Evolutionary conservation across 2,888 invertebrate species (phyloP), one percentile per base, ranked within the genome.

Genomic region (Dioctria rufipes): DNA sequence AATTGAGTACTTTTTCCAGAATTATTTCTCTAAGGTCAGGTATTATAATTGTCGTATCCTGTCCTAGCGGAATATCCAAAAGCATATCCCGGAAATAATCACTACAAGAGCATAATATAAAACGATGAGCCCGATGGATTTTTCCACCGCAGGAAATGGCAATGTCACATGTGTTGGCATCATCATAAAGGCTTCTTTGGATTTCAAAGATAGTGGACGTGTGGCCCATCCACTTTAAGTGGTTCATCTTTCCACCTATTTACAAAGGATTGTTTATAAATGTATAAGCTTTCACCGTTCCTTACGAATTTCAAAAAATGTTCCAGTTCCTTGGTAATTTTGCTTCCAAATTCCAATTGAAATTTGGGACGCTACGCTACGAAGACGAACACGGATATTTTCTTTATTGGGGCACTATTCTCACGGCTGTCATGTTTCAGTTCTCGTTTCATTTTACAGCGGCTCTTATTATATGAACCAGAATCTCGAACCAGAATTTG

Each of bases 201-300:
- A 88, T 87, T 80, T 88, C 88, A 83, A 88, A 86, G 77, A 89
- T 86, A 58, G 88, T 88, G 79, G 86, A 85, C 81, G 87, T 85
- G 84, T 89, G 89, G 40, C 88, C 88, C 88, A 88, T 88, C 89
- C 89, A 89, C 84, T 88, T 88, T 13, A 89, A 84, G 80, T 88
- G 86, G 85, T 88, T 88, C 88, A 86, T 86, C 79, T 78, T 85
- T 37, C 77, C 63, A 40, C 49, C 46, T 5, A 75, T 49, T 77
- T 46, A 13, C 49, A 37, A 40, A 37, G 46, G 43, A 54, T 43
- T 77, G 61, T 43, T 77, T 77, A 63, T 77, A 46, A 61, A 61
- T 25, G 46, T 46, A 61, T 63, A 46, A 25, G 25, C 63, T 77
- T 42, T 39, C 77, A 77, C 77, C 77, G 77, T 77, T 77, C 77